Conservation (phyloP, 1,140 invertebrate species). For the Dinothrombium tinctorium region DNA sequence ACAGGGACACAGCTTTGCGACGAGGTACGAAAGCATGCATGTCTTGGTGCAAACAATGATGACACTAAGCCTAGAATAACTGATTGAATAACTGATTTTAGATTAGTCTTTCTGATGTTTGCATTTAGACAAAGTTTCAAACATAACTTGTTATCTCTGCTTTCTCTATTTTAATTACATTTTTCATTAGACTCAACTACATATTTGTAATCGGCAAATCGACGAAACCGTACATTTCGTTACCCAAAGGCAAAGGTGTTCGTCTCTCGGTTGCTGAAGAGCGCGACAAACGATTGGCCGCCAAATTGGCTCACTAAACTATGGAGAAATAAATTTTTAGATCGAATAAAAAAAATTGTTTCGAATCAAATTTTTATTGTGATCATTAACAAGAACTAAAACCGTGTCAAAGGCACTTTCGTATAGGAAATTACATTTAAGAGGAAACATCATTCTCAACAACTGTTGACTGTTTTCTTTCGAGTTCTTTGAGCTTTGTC, state of each 20-base stretch:
- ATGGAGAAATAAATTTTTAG: too few species aligned
- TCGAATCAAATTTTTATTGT: too few species aligned
- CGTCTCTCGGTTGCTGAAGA: conserved; percentile 94
- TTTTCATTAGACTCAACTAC: conserved; percentile 55
- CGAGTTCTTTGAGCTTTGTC: too few species aligned
- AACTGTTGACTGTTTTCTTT: too few species aligned
- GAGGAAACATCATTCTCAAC: too few species aligned
- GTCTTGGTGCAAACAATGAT: conserved; percentile 1
- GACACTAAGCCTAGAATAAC: conserved; percentile 5
- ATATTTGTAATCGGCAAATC: conserved; percentile 99
- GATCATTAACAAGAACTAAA: too few species aligned
- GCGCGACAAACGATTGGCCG: conserved; percentile 78
- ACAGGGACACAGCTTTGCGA: conserved; percentile 87
- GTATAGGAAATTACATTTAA: too few species aligned
- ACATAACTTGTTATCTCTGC: background rate
- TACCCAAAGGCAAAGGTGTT: conserved; percentile 88
- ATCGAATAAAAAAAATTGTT: too few species aligned
- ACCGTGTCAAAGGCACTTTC: too few species aligned
- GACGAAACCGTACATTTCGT: conserved; percentile 80
- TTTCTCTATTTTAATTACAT: conserved; percentile 1
- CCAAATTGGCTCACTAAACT: too few species aligned
- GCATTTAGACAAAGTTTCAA: background rate
- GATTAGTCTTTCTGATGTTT: conserved; percentile 13
- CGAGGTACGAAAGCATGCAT: conserved; percentile 49
- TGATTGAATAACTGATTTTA: background rate